These are phyloP conservation scores for Syngnathus typhle DNA, from an alignment of 2,113 vertebrate species.

Conservation along the genomic window DNA sequence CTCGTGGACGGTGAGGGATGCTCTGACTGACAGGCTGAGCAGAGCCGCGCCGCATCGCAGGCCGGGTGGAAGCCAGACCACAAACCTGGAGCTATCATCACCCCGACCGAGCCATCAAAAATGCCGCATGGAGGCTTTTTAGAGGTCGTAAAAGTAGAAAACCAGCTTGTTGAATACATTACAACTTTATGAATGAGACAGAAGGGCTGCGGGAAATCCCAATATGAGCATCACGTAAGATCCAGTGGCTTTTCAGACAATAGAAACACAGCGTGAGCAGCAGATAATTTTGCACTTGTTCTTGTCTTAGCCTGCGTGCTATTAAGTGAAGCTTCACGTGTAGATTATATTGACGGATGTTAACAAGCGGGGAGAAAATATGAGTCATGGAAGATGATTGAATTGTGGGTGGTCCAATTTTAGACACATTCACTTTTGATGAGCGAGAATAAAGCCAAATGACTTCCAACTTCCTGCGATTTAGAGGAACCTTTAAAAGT, in stretches of 20 bases:
- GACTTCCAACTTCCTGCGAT: conserved; percentile 38
- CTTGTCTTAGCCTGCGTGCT: background rate
- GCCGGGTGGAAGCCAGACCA: conserved; percentile 36
- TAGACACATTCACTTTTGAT: conserved; percentile 41
- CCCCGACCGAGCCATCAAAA: conserved; percentile 30
- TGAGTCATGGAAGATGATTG: conserved; percentile 42
- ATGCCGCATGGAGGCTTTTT: conserved; percentile 6
- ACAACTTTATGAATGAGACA: conserved; percentile 13
- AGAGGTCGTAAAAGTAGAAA: conserved; percentile 24
- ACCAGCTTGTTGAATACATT: conserved; percentile 30
- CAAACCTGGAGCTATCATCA: conserved; percentile 47
- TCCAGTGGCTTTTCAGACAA: background rate
- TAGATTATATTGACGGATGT: conserved; percentile 15
- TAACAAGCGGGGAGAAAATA: conserved; percentile 37
- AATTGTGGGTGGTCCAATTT: conserved; percentile 53
- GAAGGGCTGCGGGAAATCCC: conserved; percentile 20
- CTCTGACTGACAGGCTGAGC: conserved; percentile 39
- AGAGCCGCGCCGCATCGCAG: conserved; percentile 28
- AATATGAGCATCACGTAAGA: background rate
- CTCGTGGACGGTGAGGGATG: conserved; percentile 21
- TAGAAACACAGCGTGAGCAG: background rate
- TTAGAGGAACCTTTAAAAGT: background rate
- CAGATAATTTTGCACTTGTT: background rate
- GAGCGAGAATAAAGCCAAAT: conserved; percentile 12
- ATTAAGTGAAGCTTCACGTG: conserved; percentile 5